Evolutionary conservation across 2,888 invertebrate genomes (phyloP).

Genomic region (Branchipolynoe longqiensis): DNA sequence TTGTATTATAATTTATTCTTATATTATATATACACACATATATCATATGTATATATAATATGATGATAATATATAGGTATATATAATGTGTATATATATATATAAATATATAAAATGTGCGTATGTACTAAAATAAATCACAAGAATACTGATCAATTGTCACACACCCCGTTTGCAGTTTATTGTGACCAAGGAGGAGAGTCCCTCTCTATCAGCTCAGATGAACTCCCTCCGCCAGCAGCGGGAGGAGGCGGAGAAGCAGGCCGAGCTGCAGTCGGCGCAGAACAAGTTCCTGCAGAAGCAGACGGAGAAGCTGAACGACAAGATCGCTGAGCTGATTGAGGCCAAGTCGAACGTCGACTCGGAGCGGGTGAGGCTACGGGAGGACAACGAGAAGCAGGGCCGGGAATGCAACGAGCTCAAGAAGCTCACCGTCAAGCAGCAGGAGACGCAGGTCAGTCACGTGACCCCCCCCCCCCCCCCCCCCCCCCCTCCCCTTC

Average conservation of each 20-base stretch:
- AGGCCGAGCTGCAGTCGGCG: conserved; percentile 40
- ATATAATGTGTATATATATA: too few species aligned
- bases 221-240: conserved; percentile 39
- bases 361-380: conserved; percentile 28
- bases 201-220: conserved; percentile 54
- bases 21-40: too few species aligned
- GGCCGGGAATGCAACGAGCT: conserved; percentile 13
- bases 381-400: conserved; percentile 26
- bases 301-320: conserved; percentile 46
- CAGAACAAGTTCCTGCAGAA: conserved; percentile 52
- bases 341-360: conserved; percentile 52
- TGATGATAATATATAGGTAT: too few species aligned
- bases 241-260: conserved; percentile 41
- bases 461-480: too few species aligned
- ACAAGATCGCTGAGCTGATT: conserved; percentile 54
- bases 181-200: conserved; percentile 55
- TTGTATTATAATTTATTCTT: too few species aligned
- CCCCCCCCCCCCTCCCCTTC: too few species aligned
- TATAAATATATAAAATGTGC: too few species aligned
- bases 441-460: conserved; percentile 56
- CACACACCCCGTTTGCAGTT: background rate
- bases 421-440: conserved; percentile 48
- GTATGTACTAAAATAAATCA: too few species aligned
- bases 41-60: too few species aligned
- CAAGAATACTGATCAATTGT: too few species aligned